A percentile compares a stretch with the other conserved stretches of the same genome.
phyloP scores from a whole-genome alignment of 2,113 vertebrate genomes.

The Perognathus longimembris region DNA sequence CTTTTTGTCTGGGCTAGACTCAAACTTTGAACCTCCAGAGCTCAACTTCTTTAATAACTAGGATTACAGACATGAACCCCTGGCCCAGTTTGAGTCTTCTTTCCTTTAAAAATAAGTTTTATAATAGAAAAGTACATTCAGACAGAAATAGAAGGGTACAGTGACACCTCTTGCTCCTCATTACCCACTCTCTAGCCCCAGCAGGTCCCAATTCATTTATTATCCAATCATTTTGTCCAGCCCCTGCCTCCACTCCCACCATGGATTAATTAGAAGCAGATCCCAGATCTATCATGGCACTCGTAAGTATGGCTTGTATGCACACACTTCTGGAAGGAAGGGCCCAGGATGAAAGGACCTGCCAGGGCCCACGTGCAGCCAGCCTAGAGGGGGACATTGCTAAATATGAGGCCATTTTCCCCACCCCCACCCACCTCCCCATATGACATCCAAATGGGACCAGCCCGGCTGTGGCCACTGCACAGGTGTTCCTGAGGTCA shows the following conservation, averaged over 20 bases:
- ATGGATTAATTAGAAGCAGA: neutral
- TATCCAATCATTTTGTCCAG: neutral
- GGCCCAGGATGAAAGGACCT: neutral
- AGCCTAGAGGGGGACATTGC: neutral
- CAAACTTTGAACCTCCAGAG: no score
- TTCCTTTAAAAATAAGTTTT: constrained; percentile 1
- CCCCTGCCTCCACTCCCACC: neutral
- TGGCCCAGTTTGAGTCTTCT: neutral
- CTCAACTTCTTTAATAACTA: no score
- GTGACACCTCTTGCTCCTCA: neutral
- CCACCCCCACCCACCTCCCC: neutral
- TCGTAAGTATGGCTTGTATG: neutral
- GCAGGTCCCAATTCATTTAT: neutral
- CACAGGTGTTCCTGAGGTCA: constrained; percentile 82
- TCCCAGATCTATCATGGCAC: neutral
- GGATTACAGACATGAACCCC: no score
- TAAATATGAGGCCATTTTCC: neutral
- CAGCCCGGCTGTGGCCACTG: neutral
- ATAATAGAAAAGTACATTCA: neutral
- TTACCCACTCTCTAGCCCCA: neutral
- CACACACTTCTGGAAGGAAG: neutral
- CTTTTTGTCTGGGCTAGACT: no score
- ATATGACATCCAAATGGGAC: neutral
- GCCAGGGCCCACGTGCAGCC: neutral
- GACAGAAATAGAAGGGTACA: neutral